Percentiles rank a stretch among this genome's conserved stretches.
phyloP scores from a whole-genome alignment of 2,797 vertebrate species.

The Diplodus sargus region DNA sequence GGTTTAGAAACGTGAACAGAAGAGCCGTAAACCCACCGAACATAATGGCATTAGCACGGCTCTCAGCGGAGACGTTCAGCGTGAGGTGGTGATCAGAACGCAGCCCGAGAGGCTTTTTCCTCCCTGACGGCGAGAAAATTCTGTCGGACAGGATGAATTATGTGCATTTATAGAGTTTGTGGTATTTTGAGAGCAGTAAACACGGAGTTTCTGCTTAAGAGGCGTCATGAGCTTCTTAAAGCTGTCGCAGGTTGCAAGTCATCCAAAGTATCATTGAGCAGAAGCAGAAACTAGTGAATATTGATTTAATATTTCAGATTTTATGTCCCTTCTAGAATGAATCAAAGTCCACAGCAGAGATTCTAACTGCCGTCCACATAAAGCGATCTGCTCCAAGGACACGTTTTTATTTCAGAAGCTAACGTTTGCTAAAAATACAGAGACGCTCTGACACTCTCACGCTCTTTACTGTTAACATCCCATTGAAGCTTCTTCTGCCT shows the following conservation, averaged over 20 bases:
- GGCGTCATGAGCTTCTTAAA: background rate
- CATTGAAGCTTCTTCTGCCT: background rate
- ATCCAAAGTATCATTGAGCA: background rate
- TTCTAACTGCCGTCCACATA: background rate
- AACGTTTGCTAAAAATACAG: constrained; percentile 26
- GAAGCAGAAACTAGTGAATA: too few species aligned
- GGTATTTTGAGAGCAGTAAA: background rate
- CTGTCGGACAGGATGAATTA: background rate
- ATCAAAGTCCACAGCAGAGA: background rate
- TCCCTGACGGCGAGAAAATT: background rate
- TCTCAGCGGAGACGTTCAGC: background rate
- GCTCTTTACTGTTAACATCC: background rate
- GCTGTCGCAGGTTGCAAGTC: background rate
- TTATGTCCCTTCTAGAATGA: background rate
- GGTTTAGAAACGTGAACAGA: background rate
- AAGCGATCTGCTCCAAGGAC: background rate
- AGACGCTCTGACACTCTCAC: background rate
- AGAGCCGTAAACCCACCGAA: background rate
- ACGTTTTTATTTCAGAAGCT: background rate
- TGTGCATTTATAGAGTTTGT: background rate
- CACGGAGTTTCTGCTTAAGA: background rate
- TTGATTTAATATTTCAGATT: too few species aligned
- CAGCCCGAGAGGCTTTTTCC: constrained; percentile 13
- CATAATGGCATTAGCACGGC: constrained; percentile 35
- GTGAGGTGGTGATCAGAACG: constrained; percentile 5